A percentile compares a stretch with the other conserved stretches of the same genome.
Evolutionary conservation across 2,888 invertebrate genomes (phyloP).

Genomic region (Mystacides longicornis): DNA sequence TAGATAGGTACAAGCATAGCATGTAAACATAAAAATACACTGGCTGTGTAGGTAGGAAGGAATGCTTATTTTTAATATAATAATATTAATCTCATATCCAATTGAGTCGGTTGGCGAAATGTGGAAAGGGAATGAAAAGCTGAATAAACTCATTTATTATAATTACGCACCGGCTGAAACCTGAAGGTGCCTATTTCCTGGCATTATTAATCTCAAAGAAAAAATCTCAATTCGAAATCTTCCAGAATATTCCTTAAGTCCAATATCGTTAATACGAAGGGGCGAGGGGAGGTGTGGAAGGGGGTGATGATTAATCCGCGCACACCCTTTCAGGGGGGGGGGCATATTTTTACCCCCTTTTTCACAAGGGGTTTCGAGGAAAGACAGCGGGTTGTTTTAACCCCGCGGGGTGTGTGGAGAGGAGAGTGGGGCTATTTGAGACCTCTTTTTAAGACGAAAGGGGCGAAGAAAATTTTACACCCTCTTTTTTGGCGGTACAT

Average conservation of each 20-base stretch:
- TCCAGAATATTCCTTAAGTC: conserved; percentile 26
- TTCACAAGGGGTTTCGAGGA: conserved; percentile 21
- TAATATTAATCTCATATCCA: conserved; percentile 18
- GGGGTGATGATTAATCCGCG: conserved; percentile 27
- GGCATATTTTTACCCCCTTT: conserved; percentile 26
- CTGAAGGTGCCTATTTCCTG: conserved; percentile 25
- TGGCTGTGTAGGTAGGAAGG: too few relatives aligned
- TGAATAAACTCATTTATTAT: conserved; percentile 26
- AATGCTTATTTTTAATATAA: background rate
- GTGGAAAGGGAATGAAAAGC: conserved; percentile 23
- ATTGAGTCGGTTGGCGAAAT: conserved; percentile 16
- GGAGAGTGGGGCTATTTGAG: conserved; percentile 20
- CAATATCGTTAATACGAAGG: conserved; percentile 26
- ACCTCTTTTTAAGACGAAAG: conserved; percentile 25
- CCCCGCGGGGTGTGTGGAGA: conserved; percentile 15
- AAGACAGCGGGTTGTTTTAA: conserved; percentile 22
- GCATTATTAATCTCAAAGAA: conserved; percentile 26
- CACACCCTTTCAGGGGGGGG: conserved; percentile 26
- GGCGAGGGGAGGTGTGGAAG: conserved; percentile 13
- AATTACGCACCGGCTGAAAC: conserved; percentile 25
- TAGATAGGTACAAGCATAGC: too few relatives aligned
- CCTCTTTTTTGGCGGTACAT: conserved; percentile 22
- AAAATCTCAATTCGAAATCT: conserved; percentile 27
- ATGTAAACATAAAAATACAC: too few relatives aligned
- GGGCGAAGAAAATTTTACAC: conserved; percentile 21